Percentiles rank a stretch among this genome's conserved stretches.
These are phyloP conservation scores for Gallinago stenura DNA, from an alignment of 2,797 vertebrate genomes.

Conservation along the genomic window DNA sequence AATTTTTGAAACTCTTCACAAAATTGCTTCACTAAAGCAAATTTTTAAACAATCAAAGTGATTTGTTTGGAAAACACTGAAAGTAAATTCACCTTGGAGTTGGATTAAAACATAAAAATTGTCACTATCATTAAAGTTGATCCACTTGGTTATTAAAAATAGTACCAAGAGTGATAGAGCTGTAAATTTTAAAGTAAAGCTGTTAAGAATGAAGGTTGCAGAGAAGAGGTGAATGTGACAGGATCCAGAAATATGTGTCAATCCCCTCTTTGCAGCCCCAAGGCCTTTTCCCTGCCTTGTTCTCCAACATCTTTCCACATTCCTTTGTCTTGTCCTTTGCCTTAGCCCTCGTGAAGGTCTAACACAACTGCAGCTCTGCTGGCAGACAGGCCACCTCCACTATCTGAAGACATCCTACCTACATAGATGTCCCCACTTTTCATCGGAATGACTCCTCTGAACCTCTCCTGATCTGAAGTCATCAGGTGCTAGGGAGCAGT, in stretches of 20 bases:
- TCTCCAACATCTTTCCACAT: not conserved
- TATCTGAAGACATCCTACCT: not conserved
- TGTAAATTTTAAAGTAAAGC: not conserved
- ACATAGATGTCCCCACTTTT: not conserved
- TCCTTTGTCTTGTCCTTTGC: not conserved
- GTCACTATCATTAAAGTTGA: not conserved
- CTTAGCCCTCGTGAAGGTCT: not conserved
- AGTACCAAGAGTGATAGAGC: not conserved
- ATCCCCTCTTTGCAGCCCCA: not conserved
- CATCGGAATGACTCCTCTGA: not conserved
- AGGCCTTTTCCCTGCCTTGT: not conserved
- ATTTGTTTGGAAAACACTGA: constrained; percentile 2
- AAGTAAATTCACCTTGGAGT: not conserved
- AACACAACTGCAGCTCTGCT: not conserved
- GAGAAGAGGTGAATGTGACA: not conserved
- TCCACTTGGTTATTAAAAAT: not conserved
- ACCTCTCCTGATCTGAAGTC: not conserved
- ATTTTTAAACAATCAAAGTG: not conserved
- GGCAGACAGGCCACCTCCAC: not conserved
- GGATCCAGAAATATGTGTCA: not conserved
- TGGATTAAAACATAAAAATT: not conserved
- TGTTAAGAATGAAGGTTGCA: not conserved
- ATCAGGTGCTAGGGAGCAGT: not conserved
- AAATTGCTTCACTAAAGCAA: not conserved
- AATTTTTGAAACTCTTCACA: not conserved